phyloP scores from a whole-genome alignment of 2,888 invertebrate genomes.

The Embidobia sp. region DNA sequence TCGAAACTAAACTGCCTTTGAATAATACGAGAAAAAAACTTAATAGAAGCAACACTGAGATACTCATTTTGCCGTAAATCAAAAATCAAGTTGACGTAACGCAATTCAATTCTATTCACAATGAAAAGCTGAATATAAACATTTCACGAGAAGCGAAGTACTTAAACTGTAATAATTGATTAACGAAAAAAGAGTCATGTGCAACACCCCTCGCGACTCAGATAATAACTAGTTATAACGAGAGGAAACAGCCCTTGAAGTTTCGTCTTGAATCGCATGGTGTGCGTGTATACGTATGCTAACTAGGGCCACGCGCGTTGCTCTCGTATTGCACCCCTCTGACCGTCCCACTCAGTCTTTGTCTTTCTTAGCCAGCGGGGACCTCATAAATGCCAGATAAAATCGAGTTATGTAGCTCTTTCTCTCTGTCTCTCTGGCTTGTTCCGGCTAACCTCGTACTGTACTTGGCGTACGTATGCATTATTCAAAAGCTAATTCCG shows the following conservation, averaged over 20 bases:
- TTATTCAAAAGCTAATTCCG: conserved; percentile 77
- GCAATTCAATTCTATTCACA: no score
- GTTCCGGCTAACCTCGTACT: conserved; percentile 57
- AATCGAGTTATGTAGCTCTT: conserved; percentile 73
- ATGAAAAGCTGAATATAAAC: conserved; percentile 7
- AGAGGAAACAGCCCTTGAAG: conserved; percentile 59
- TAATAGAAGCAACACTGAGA: no score
- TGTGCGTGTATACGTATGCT: conserved; percentile 45
- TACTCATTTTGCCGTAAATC: no score
- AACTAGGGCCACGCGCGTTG: conserved; percentile 53
- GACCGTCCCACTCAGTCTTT: conserved; percentile 41
- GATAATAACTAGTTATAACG: conserved; percentile 52
- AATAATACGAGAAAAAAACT: background rate
- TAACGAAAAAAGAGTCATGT: conserved; percentile 25
- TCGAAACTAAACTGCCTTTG: no score
- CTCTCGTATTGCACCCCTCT: conserved; percentile 43
- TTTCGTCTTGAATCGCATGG: conserved; percentile 46
- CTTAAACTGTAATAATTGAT: conserved; percentile 33
- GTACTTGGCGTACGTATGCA: conserved; percentile 71
- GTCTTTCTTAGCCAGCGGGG: conserved; percentile 62
- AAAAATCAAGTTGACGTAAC: no score
- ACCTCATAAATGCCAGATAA: conserved; percentile 76
- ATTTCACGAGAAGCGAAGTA: conserved; percentile 21
- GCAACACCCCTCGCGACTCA: conserved; percentile 8
- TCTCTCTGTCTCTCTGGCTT: conserved; percentile 69